phyloP scores from a whole-genome alignment of 2,797 vertebrate genomes.

The Alosa sapidissima region DNA sequence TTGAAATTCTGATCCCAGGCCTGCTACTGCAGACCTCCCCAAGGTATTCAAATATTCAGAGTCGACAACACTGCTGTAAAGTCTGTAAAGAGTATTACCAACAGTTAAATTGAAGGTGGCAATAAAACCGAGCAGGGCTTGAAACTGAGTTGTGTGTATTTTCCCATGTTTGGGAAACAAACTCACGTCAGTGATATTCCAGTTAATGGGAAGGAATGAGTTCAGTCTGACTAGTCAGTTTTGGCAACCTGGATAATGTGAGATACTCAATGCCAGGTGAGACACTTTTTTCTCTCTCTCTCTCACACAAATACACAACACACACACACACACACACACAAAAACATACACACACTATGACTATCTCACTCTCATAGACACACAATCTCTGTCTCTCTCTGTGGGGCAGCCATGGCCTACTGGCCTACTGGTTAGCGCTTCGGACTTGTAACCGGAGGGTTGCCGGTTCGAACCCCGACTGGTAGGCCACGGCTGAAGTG shows the following conservation, averaged over 20 bases:
- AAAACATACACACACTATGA: background rate
- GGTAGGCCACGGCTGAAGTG: no score
- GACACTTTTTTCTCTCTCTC: background rate
- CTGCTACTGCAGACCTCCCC: background rate
- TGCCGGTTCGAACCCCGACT: no score
- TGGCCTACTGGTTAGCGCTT: no score
- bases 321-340: background rate
- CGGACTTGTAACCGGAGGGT: no score
- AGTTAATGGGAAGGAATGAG: background rate
- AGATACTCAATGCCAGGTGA: background rate
- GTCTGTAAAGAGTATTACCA: background rate
- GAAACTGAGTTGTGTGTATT: no score
- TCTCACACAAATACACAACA: background rate
- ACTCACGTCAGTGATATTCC: background rate
- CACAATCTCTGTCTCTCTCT: background rate
- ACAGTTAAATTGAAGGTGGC: background rate
- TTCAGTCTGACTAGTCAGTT: background rate
- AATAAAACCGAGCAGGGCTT: background rate
- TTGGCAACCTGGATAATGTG: slow-evolving; percentile 9
- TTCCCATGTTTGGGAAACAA: background rate
- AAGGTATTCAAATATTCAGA: background rate
- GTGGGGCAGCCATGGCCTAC: no score
- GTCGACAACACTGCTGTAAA: background rate
- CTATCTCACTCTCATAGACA: background rate
- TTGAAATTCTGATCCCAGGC: background rate